Base-by-base conservation (phyloP, 2,888 invertebrate species). In the Drosophila cognata region DNA sequence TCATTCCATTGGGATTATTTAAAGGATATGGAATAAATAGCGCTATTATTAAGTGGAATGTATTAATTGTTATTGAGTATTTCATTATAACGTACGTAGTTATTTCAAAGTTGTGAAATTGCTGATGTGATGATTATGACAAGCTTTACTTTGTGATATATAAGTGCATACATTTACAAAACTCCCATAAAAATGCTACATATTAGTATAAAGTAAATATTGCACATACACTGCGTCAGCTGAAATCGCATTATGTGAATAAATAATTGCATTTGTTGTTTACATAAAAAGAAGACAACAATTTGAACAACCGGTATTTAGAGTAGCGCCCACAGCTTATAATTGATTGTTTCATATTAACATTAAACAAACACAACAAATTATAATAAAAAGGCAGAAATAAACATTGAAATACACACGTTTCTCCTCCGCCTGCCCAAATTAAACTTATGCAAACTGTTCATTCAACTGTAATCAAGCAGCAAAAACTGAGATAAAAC, bases 331-430 rank as follows among this genome's bases (percentile, higher is more conserved):
- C 64, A 58, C 58, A 82, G 71, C 77, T 58, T 51, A 71, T 70
- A 71, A 81, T 79, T 86, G 73, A 84, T 82, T 78, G 67, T 70
- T 77, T 70, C 70, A 68, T 77, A 90, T 81, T 81, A 84, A 84
- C 74, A 79, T 79, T 71, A 65, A 81, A 51, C 84, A 86, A 87
- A 89, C 89, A 90, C 55, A 58, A 70, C 65, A 55, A 71, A 72
- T 60, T 71, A 79, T 75, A 82, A 82, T 77, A 73, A 75, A 84
- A 84, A 36, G 52, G 21, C 33, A 71, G 71, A 74, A 57, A 71
- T 71, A 81, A 84, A 81, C 75, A 82, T 41, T 72, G 68, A 67
- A 70, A 76, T 62, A 58, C 63, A 72, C 29, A 76, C 61, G 35
- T 51, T 31, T 74, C 51, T 21, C 21, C 4, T n/a, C 52, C 61